phyloP scores from a whole-genome alignment of 2,888 invertebrate species.

The Rhagonycha fulva region DNA sequence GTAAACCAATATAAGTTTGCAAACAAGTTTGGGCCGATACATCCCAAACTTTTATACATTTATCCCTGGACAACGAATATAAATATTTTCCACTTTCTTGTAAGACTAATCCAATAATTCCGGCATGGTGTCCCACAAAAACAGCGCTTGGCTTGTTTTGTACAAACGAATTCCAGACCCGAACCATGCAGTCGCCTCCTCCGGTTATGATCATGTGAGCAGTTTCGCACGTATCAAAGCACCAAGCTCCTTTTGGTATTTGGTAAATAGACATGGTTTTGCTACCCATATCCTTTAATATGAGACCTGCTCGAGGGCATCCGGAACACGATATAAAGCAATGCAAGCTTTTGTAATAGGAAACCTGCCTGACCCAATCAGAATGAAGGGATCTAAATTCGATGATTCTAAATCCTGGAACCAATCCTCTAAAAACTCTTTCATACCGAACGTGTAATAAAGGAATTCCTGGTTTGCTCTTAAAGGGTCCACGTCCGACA shows the following conservation, averaged over 20 bases:
- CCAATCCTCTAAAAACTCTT: slow-evolving; percentile 41
- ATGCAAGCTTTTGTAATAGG: slow-evolving; percentile 68
- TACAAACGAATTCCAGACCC: slow-evolving; percentile 84
- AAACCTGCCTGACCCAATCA: slow-evolving; percentile 73
- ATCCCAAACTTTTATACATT: slow-evolving; percentile 79
- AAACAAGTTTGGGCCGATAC: slow-evolving; percentile 67
- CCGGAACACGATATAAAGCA: slow-evolving; percentile 66
- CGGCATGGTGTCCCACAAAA: slow-evolving; percentile 72
- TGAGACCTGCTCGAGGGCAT: slow-evolving; percentile 57
- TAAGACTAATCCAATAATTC: slow-evolving; percentile 68
- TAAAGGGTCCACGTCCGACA: slow-evolving; percentile 69
- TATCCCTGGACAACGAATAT: slow-evolving; percentile 74
- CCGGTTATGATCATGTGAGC: slow-evolving; percentile 69
- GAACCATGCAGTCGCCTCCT: slow-evolving; percentile 70
- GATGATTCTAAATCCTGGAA: slow-evolving; percentile 46
- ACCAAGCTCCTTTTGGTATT: slow-evolving; percentile 65
- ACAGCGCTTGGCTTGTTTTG: slow-evolving; percentile 65
- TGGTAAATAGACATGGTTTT: slow-evolving; percentile 63
- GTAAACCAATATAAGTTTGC: slow-evolving; percentile 72
- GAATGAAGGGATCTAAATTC: slow-evolving; percentile 64
- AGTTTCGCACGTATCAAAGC: slow-evolving; percentile 65
- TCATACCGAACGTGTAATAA: slow-evolving; percentile 62
- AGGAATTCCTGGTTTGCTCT: slow-evolving; percentile 67
- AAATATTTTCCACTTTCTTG: slow-evolving; percentile 68
- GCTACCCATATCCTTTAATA: slow-evolving; percentile 65